A percentile compares a stretch with the other conserved stretches of the same genome.
Evolutionary conservation across 2,888 invertebrate genomes (phyloP).

Genomic region (Bimastos eiseni): DNA sequence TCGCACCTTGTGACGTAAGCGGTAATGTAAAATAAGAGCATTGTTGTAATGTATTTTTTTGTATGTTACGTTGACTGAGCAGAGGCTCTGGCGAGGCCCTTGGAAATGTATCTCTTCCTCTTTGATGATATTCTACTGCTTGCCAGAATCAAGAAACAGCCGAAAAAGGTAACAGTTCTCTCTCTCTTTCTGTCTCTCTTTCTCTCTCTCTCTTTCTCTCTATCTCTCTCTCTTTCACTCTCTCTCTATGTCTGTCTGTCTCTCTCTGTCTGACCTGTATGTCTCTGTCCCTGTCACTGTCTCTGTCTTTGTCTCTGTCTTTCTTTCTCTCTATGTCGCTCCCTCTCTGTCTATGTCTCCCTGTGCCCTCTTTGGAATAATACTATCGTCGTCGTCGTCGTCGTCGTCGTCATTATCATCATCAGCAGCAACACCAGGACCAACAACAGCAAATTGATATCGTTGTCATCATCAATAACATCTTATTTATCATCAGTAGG

Average conservation of each 20-base stretch:
- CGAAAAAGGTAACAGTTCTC: conserved; percentile 64
- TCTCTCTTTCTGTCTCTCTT: neutral
- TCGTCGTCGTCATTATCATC: neutral
- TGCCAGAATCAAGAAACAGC: conserved; percentile 67
- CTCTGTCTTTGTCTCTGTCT: neutral
- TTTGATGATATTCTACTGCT: conserved; percentile 71
- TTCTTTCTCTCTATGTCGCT: too few species aligned
- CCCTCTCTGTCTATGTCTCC: too few species aligned
- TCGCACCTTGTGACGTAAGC: too few species aligned
- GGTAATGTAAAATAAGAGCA: neutral
- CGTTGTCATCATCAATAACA: too few species aligned
- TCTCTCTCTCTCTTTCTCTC: neutral
- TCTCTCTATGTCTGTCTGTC: too few species aligned
- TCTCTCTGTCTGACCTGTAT: neutral
- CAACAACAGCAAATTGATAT: too few species aligned
- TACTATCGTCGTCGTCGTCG: too few species aligned
- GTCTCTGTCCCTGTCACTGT: neutral
- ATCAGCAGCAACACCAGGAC: neutral
- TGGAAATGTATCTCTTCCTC: conserved; percentile 68
- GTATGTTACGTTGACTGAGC: conserved; percentile 44
- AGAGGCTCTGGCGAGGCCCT: conserved; percentile 66
- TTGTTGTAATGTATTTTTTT: neutral
- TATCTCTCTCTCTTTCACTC: too few species aligned
- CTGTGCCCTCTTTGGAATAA: too few species aligned
- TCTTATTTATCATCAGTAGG: too few species aligned